These are phyloP conservation scores for Chelon labrosus DNA, from an alignment of 2,797 vertebrate species.

Conservation along the genomic window DNA sequence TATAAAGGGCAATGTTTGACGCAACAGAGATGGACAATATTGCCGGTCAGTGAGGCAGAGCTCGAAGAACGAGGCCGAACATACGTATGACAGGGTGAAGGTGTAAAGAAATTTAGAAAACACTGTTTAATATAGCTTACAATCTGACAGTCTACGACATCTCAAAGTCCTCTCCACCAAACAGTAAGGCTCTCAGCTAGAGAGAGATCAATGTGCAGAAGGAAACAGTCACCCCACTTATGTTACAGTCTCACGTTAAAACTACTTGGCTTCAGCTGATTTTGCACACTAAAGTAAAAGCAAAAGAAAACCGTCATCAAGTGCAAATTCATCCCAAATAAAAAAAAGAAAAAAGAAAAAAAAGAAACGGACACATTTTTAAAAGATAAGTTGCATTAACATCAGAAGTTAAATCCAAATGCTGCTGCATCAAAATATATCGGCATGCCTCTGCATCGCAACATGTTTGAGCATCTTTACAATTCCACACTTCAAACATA, in stretches of 20 bases:
- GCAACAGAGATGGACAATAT: slow-evolving; percentile 24
- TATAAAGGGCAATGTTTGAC: slow-evolving; percentile 15
- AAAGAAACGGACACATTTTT: slow-evolving; percentile 2
- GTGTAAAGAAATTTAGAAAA: slow-evolving; percentile 24
- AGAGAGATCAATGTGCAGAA: background rate
- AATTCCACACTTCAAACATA: background rate
- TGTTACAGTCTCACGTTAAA: background rate
- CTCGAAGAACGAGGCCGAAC: slow-evolving; percentile 8
- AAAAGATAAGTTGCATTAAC: slow-evolving; percentile 35
- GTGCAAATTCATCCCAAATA: slow-evolving; percentile 15
- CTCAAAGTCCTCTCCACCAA: background rate
- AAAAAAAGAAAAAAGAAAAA: too few relatives aligned
- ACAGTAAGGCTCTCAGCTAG: background rate
- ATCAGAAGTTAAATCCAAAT: slow-evolving; percentile 30
- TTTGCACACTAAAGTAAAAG: slow-evolving; percentile 29
- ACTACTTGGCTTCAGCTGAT: slow-evolving; percentile 31
- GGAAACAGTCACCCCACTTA: background rate
- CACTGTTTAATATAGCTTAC: slow-evolving; percentile 41
- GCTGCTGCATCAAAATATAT: slow-evolving; percentile 34
- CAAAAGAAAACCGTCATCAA: background rate
- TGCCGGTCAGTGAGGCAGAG: slow-evolving; percentile 9
- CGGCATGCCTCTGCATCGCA: background rate
- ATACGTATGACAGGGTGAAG: background rate
- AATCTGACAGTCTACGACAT: slow-evolving; percentile 19
- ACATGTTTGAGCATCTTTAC: slow-evolving; percentile 1